Base-by-base conservation (phyloP, 1,140 invertebrate species). In the Globodera rostochiensis region DNA sequence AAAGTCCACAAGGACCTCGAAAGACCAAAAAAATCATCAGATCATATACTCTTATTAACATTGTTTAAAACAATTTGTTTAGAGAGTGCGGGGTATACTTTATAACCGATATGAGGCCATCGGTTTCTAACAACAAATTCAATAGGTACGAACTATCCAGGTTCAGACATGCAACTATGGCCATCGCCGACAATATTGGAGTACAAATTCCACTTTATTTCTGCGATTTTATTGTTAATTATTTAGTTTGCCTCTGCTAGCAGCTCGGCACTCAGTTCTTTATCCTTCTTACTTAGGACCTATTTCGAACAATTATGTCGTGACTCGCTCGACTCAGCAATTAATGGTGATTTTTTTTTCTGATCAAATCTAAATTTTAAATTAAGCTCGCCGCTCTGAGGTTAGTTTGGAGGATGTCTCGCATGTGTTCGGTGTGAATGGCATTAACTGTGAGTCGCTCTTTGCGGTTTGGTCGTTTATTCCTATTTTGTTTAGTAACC, bases 261-360 rank as follows among this genome's bases (percentile, higher is more conserved):
- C 46, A 70, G 25, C 47, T 78, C 77, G 7, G 53, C 70, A 25
- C 15, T 78, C 46, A 78, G 21, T 78, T 69, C 66, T 25, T 46
- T 78, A 8, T 78, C 77, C 6, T 78, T 49, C 7, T 21, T 78
- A 13, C 77, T 66, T 46, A 64, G 77, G 45, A 69, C 77, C 21
- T 78, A 78, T 64, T 78, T 78, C n/a, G 77, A 78, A 4, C 66
- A 78, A 70, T 78, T 78, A 25, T 78, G 77, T 36, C 50, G 77
- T 13, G 77, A 78, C 45, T 64, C 77, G 13, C 6, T 15, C 25
- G 47, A 66, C 47, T 47, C 70, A 69, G 64, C 49, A 13, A 36
- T 70, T 36, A 70, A 70, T 70, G 45, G 46, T 77, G 25, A 71
- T 36, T 64, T 69, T 50, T 15, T 36, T 9, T n/a, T 67, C 7